These are phyloP conservation scores for Rotaria socialis DNA, from an alignment of 2,888 invertebrate genomes.

Conservation along the genomic window DNA sequence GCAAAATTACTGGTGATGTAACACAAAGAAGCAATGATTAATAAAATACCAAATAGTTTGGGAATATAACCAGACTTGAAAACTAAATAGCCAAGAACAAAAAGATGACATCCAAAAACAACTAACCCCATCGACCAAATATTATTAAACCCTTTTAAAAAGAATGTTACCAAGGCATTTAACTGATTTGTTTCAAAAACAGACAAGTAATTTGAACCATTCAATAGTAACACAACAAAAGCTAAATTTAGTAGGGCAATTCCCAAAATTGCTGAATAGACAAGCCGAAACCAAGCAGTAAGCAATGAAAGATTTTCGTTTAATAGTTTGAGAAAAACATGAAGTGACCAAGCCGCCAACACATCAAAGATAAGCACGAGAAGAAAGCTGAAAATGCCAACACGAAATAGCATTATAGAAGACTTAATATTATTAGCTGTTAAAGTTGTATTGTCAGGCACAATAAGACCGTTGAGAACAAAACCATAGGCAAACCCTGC, in stretches of 20 bases:
- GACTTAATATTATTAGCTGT: not conserved
- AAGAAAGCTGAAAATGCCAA: not conserved
- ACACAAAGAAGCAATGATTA: not conserved
- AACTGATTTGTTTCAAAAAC: not conserved
- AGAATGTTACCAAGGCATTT: not conserved
- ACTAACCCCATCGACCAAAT: constrained; percentile 2
- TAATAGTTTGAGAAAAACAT: not conserved
- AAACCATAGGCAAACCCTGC: not conserved
- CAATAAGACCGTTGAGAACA: not conserved
- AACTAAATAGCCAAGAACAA: not conserved
- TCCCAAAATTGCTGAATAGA: not conserved
- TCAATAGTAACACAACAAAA: not conserved
- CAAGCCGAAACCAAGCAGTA: not conserved
- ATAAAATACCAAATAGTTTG: not conserved
- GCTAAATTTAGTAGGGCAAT: not conserved
- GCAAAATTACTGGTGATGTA: not conserved
- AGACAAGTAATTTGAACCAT: not conserved
- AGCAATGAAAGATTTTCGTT: not conserved
- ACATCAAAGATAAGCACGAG: not conserved
- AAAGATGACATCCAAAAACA: not conserved
- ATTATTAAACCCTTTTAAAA: not conserved
- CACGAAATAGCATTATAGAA: not conserved
- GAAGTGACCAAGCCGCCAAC: not conserved
- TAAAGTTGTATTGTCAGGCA: not conserved
- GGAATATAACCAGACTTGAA: not conserved